These are phyloP conservation scores for Molossus alvarezi DNA, from an alignment of 2,797 vertebrate species.

Conservation along the genomic window DNA sequence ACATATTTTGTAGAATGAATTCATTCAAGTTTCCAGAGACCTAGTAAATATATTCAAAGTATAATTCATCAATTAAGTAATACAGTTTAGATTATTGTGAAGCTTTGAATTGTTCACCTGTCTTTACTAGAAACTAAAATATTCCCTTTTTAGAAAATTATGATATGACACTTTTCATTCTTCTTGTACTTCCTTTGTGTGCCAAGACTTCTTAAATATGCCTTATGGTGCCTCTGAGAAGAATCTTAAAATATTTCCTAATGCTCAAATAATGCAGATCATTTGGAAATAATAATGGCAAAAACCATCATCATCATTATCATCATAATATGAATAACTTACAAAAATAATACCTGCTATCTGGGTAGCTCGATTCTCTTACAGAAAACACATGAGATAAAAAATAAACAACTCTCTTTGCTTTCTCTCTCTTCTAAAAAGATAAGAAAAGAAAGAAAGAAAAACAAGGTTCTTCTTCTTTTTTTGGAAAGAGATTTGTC, in stretches of 20 bases:
- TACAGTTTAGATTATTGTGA: neutral
- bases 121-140: conserved; percentile 4
- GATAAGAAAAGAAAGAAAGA: neutral
- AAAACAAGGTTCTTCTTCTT: neutral
- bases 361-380: neutral
- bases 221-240: neutral
- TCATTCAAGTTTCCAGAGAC: neutral
- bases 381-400: neutral
- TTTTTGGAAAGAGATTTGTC: conserved; percentile 25
- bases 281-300: neutral
- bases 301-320: neutral
- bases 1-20: conserved; percentile 33
- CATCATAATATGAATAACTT: neutral
- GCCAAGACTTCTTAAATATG: neutral
- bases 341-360: conserved; percentile 18
- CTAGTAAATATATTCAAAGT: conserved; percentile 18
- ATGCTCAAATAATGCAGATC: neutral
- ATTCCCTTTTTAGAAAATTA: conserved; percentile 34
- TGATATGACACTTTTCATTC: neutral
- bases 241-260: conserved; percentile 43
- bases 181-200: neutral
- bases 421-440: neutral
- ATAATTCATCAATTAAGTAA: neutral
- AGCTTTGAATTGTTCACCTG: neutral
- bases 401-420: neutral